phyloP scores from a whole-genome alignment of 2,797 vertebrate genomes.

The Anolis apletophallus region DNA sequence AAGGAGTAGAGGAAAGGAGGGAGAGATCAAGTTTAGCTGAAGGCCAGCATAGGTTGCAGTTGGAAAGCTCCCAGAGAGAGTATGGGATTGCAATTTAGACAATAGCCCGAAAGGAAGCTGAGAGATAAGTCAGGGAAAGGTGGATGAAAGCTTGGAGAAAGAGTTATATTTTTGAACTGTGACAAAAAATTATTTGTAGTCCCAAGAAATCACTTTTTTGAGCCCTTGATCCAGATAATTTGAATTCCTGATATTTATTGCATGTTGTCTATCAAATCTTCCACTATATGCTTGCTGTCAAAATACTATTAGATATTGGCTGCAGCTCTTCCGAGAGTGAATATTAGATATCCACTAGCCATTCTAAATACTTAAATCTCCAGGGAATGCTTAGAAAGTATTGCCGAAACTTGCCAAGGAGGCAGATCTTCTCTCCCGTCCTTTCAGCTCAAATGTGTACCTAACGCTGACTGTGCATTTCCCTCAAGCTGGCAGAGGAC shows the following conservation, averaged over 20 bases:
- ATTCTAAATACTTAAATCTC: not conserved
- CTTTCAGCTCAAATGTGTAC: not conserved
- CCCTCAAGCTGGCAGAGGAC: slow-evolving; percentile 75
- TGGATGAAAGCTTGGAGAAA: too few species aligned
- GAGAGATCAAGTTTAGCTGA: too few species aligned
- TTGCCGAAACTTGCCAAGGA: not conserved
- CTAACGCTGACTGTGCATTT: not conserved
- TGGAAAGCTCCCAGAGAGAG: not conserved
- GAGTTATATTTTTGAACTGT: too few species aligned
- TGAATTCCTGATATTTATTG: not conserved
- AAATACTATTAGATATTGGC: too few species aligned
- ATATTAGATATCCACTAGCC: not conserved
- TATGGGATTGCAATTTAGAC: not conserved
- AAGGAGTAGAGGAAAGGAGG: not conserved
- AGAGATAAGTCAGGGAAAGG: not conserved
- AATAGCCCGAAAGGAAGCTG: too few species aligned
- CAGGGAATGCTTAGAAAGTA: not conserved
- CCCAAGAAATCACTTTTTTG: too few species aligned
- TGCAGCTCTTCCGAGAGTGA: not conserved
- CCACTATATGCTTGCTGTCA: not conserved
- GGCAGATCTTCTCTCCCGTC: not conserved
- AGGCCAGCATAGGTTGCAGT: not conserved
- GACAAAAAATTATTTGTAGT: too few species aligned
- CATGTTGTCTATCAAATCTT: not conserved
- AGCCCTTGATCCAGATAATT: not conserved